Evolutionary conservation across 2,113 vertebrate species (phyloP), one percentile per base, ranked within the genome.

Genomic region (Pteruthius melanotis): DNA sequence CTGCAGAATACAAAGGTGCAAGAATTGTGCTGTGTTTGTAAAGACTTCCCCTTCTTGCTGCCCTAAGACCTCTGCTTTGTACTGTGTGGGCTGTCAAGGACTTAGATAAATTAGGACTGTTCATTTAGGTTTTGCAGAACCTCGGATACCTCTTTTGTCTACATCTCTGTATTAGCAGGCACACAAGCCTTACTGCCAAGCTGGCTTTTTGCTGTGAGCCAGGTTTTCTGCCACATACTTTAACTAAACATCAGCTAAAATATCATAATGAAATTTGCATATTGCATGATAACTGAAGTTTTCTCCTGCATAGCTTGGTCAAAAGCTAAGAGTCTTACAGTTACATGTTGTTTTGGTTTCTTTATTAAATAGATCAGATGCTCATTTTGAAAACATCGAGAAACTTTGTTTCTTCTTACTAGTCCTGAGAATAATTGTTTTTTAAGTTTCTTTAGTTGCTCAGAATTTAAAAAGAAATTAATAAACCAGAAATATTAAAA

Each of bases 221-320:
- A 85, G 82, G 59, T 93, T 97, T 93, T 95, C 76, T 86, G 92
- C 64, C 86, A 70, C 76, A 49, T 47, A 76, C 86, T 92, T 90
- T 80, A 54, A 39, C 50, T n/a, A 65, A 85, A 85, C 63, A 81
- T 96, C 80, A 75, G 83, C 60, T 87, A 84, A 87, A 95, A 91
- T 89, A 95, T 20, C 56, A 56, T 84, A 60, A 79, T 89, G 83
- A 92, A 75, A 92, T 82, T 84, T 91, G 77, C 65, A 44, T 86
- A n/a, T 47, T 18, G 28, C 26, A 5, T 60, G 42, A 70, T 70
- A 86, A 56, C 76, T 1, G 8, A 92, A 81, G 68, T 53, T 80
- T 89, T 83, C 69, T 89, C 15, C 69, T 75, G 39, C 4, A 2
- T 66, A 50, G 52, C 60, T 89, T 56, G 86, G 52, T 81, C 60